Base-by-base conservation (phyloP, 2,797 vertebrate genomes). In the Picus viridis region DNA sequence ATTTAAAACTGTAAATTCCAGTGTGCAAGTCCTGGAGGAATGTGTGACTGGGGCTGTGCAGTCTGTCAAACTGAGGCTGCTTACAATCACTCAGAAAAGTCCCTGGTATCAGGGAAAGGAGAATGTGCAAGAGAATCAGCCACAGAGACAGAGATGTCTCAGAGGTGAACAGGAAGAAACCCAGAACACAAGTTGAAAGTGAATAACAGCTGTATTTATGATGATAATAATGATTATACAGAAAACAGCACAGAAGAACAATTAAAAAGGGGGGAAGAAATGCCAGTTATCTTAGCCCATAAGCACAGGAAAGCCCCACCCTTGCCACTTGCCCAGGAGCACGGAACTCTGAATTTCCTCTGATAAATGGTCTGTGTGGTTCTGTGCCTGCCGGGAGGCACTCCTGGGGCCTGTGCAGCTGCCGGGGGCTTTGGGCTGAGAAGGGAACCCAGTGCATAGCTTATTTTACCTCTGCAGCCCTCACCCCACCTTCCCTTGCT, bases 221-320 rank as follows among this genome's bases (percentile, higher is more conserved):
- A 92, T 95, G 73, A 95, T 95, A 94, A 95, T 95, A 71, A 47
- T n/a, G 74, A 75, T 91, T 95, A 88, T 90, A 79, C 47, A 91
- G 93, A 90, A 94, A 90, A 65, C 45, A 58, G 49, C 79, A 68
- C 45, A 78, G 77, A 90, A 96, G 72, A 94, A 96, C 93, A 94
- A 95, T 94, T 92, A 81, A 89, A 81, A 72, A 81, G 16, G 22
- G 51, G 63, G 82, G 15, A 26, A 89, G 89, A 92, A 88, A 93
- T 89, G 90, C 90, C 95, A 94, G 87, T 90, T 93, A 93, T 94
- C 93, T 92, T 57, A 67, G 70, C 67, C 89, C 9, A 2, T 41
- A 93, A 92, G 93, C 76, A 91, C 94, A 96, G 94, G 96, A 93
- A 96, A 79, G 77, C 79, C 56, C 80, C 90, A 95, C 93, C 90